Conservation (phyloP, 2,113 vertebrate genomes). For the Cheilinus undulatus region DNA sequence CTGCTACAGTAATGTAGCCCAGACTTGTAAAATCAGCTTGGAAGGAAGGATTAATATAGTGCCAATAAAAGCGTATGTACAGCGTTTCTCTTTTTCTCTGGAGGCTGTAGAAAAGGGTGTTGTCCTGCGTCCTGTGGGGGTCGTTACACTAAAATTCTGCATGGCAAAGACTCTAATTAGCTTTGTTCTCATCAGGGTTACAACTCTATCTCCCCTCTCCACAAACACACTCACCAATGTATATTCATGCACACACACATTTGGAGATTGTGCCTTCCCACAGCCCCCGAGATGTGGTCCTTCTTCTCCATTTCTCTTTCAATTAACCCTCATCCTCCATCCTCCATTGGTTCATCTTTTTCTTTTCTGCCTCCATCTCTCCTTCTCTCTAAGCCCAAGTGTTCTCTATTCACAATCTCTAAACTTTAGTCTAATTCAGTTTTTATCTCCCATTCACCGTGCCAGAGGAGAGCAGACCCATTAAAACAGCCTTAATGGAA, state of each 20-base stretch:
- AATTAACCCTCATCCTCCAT: conserved; percentile 67
- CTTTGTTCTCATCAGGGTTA: conserved; percentile 74
- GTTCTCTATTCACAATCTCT: conserved; percentile 53
- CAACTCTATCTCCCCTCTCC: conserved; percentile 53
- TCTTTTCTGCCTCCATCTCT: conserved; percentile 45
- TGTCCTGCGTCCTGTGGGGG: conserved; percentile 55
- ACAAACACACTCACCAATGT: conserved; percentile 32
- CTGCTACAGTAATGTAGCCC: neutral
- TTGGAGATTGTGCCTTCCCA: conserved; percentile 34
- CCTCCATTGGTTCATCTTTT: conserved; percentile 56
- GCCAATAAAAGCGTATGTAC: conserved; percentile 27
- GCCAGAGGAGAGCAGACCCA: conserved; percentile 51
- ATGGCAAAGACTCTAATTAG: conserved; percentile 75
- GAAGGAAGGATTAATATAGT: conserved; percentile 19
- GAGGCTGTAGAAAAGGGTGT: conserved; percentile 41
- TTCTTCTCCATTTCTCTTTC: conserved; percentile 66
- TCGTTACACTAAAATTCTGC: conserved; percentile 39
- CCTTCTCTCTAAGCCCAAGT: conserved; percentile 31
- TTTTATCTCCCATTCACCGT: conserved; percentile 64
- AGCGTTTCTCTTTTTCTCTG: conserved; percentile 8
- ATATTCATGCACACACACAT: conserved; percentile 21
- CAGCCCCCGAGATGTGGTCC: conserved; percentile 66
- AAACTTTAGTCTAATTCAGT: conserved; percentile 66
- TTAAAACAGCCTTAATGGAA: conserved; percentile 67
- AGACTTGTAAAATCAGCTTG: conserved; percentile 26